A percentile compares a stretch with the other conserved stretches of the same genome.
phyloP scores from a whole-genome alignment of 2,113 vertebrate genomes.

The Trogon melanurus region DNA sequence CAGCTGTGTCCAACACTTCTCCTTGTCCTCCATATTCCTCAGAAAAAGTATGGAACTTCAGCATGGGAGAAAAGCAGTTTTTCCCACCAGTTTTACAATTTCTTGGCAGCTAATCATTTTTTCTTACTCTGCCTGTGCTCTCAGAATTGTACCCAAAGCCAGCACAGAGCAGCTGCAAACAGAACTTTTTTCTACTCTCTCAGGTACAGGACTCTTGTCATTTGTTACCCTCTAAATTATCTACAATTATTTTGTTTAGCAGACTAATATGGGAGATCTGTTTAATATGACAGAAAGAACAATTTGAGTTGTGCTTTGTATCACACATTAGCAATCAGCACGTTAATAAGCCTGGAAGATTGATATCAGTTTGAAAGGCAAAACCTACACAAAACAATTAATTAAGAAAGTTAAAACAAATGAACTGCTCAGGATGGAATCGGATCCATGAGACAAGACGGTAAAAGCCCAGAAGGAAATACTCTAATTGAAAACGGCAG shows the following conservation, averaged over 20 bases:
- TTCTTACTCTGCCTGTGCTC: background rate
- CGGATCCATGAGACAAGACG: conserved; percentile 72
- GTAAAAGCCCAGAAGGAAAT: conserved; percentile 78
- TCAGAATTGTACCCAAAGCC: background rate
- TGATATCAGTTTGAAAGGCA: conserved; percentile 77
- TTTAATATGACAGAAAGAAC: conserved; percentile 67
- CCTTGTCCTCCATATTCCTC: background rate
- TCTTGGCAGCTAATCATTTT: conserved; percentile 1
- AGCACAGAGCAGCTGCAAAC: background rate
- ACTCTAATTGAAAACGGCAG: conserved; percentile 80
- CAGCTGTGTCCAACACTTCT: background rate
- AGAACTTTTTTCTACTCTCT: conserved; percentile 8
- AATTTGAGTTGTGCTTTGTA: conserved; percentile 59
- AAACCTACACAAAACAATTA: conserved; percentile 84
- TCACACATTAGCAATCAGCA: conserved; percentile 67
- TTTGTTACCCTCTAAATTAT: conserved; percentile 65
- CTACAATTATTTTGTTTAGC: conserved; percentile 63
- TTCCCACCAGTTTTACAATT: background rate
- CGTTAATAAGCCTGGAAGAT: conserved; percentile 79
- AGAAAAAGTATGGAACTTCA: background rate
- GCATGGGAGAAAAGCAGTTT: background rate
- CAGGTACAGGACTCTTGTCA: background rate
- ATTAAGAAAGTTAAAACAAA: conserved; percentile 85
- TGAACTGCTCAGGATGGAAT: conserved; percentile 73
- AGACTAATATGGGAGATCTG: conserved; percentile 39